A percentile compares a stretch with the other conserved stretches of the same genome.
Evolutionary conservation across 2,113 vertebrate species (phyloP).

Genomic region (Puffinus mauretanicus): DNA sequence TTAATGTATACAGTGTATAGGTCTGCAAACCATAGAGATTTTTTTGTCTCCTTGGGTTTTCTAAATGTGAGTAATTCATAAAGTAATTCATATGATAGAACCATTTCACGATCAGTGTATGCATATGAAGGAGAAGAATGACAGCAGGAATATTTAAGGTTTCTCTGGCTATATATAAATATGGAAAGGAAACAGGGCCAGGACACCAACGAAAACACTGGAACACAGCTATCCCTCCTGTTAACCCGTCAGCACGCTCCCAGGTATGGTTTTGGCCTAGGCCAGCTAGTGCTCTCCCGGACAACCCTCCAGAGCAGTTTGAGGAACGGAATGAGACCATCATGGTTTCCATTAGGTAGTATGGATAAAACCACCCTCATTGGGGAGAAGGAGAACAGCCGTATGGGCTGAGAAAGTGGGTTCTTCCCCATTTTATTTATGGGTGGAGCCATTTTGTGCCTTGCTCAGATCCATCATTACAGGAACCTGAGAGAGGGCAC

Average conservation of each 20-base stretch:
- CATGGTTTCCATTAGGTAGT: background rate
- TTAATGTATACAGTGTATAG: background rate
- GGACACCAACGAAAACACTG: background rate
- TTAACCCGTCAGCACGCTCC: background rate
- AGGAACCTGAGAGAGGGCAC: background rate
- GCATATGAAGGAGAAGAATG: background rate
- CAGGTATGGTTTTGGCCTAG: background rate
- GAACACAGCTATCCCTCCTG: background rate
- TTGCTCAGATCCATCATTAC: background rate
- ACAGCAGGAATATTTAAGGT: background rate
- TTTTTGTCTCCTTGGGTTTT: background rate
- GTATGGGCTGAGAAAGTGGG: background rate
- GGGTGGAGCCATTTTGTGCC: background rate
- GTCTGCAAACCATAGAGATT: background rate
- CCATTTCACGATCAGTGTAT: rapidly evolving
- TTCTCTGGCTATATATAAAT: background rate
- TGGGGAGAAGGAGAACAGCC: background rate
- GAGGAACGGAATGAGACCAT: background rate
- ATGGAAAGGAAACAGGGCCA: background rate
- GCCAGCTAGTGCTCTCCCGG: background rate
- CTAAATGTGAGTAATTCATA: background rate
- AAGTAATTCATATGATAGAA: background rate
- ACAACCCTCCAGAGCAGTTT: background rate
- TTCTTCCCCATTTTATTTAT: background rate
- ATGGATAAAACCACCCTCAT: background rate